Conservation (phyloP, 2,888 invertebrate species). For the Encarsia formosa region DNA sequence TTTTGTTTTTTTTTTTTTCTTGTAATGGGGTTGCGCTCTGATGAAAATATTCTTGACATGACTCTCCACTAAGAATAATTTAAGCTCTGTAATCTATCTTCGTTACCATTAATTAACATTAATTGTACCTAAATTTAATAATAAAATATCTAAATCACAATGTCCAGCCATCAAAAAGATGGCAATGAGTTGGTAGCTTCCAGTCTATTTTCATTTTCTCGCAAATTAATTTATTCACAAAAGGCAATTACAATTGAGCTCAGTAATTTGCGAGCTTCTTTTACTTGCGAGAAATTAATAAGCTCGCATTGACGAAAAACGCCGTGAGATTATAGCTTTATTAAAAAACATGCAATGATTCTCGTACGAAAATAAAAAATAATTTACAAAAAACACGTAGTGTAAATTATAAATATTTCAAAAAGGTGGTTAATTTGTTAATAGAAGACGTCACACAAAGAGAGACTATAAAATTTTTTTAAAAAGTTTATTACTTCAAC, state of each 20-base stretch:
- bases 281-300: conserved; percentile 21
- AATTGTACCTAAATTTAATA: conserved; percentile 45
- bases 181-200: conserved; percentile 34
- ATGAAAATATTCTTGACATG: conserved; percentile 34
- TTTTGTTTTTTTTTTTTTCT: conserved; percentile 12
- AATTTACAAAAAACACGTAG: conserved; percentile 10
- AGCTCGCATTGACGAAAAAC: conserved; percentile 29
- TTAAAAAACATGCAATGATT: conserved; percentile 18
- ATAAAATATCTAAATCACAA: conserved; percentile 49
- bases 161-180: conserved; percentile 35
- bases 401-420: conserved; percentile 10
- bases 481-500: conserved; percentile 6
- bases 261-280: conserved; percentile 14
- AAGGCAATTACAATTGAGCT: conserved; percentile 23
- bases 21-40: conserved; percentile 17
- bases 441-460: conserved; percentile 1
- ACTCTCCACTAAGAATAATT: conserved; percentile 12
- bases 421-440: conserved; percentile 2
- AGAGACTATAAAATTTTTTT: conserved; percentile 14
- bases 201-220: conserved; percentile 34
- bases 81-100: conserved; percentile 41
- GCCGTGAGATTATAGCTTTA: conserved; percentile 9
- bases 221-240: conserved; percentile 29
- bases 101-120: conserved; percentile 47
- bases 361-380: conserved; percentile 10